Conservation (phyloP, 2,797 vertebrate genomes). For the Pangasius djambal region DNA sequence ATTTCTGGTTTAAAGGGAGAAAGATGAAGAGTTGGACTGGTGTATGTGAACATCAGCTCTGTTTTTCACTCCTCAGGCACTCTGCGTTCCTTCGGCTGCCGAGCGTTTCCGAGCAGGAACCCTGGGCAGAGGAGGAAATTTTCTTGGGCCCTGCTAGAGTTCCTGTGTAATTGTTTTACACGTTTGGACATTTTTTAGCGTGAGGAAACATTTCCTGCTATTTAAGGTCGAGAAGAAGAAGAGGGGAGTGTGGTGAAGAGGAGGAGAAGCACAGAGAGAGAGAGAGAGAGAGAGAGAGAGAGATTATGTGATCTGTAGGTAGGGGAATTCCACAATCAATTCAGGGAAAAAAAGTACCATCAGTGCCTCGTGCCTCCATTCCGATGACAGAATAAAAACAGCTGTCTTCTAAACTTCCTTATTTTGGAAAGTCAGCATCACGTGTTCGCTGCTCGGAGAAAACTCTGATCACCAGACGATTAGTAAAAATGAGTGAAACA, state of each 20-base stretch:
- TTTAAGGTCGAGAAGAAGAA: constrained; percentile 20
- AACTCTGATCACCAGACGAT: background rate
- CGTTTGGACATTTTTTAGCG: constrained; percentile 44
- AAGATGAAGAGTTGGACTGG: no score
- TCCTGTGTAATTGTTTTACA: constrained; percentile 57
- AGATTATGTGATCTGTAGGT: background rate
- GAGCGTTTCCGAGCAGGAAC: constrained; percentile 42
- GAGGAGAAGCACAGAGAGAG: constrained; percentile 24
- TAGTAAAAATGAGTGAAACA: background rate
- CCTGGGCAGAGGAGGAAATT: constrained; percentile 37
- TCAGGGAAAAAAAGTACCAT: background rate
- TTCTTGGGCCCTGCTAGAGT: constrained; percentile 47
- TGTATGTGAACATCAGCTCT: background rate
- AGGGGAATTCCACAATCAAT: constrained; percentile 36
- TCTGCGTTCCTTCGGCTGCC: constrained; percentile 5
- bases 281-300: constrained; percentile 16
- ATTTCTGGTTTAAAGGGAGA: no score
- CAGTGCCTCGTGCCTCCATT: background rate
- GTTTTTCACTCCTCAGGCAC: constrained; percentile 14
- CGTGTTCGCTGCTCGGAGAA: background rate
- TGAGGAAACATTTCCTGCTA: constrained; percentile 56
- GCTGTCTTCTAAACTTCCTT: background rate
- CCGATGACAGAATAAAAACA: no score
- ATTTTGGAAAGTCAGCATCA: background rate
- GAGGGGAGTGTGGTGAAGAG: background rate